Base-by-base conservation (phyloP, 2,113 vertebrate genomes). In the Cinclus cinclus region DNA sequence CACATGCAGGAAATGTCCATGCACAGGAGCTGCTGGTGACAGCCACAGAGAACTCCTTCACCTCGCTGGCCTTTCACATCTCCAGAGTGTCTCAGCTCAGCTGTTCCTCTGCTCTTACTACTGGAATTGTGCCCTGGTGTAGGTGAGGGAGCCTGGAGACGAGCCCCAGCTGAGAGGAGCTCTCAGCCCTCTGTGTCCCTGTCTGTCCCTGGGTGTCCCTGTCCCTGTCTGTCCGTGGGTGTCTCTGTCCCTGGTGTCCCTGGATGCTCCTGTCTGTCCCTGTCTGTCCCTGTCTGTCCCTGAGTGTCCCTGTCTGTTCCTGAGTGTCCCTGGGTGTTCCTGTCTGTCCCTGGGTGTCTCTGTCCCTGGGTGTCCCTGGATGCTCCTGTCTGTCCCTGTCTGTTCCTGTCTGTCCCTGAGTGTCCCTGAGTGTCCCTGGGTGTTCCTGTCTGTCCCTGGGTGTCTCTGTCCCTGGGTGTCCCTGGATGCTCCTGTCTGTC, bases 341-440 rank as follows among this genome's bases (percentile, higher is more conserved):
- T n/a, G n/a, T n/a, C n/a, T n/a, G n/a, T n/a, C n/a, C n/a, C n/a
- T n/a, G n/a, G n/a, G n/a, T n/a, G n/a, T n/a, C n/a, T n/a, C n/a
- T n/a, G n/a, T 27, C 31, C 22, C 31, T 10, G 24, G 0, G 7
- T 39, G 42, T 59, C 25, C 12, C 22, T 28, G 7, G 0, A 4
- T 37, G 30, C 42, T 47, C 15, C 30, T 13, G 8, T 0, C 3
- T 23, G 25, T 27, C 22, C 14, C 15, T 13, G 25, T 8, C 2
- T 24, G 20, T 58, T 28, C 39, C 5, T 16, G 20, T 3, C 28
- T 33, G 22, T 27, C 24, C 30, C 31, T 13, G 24, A 0, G 3
- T 25, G 44, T 39, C 44, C 11, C 16, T 25, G 11, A 0, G 3
- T 46, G 20, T 65, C 37, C 39, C 10, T 13, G 10, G 2, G 14